A percentile compares a stretch with the other conserved stretches of the same genome.
phyloP scores from a whole-genome alignment of 2,888 invertebrate genomes.

The Dendrolimus pini region DNA sequence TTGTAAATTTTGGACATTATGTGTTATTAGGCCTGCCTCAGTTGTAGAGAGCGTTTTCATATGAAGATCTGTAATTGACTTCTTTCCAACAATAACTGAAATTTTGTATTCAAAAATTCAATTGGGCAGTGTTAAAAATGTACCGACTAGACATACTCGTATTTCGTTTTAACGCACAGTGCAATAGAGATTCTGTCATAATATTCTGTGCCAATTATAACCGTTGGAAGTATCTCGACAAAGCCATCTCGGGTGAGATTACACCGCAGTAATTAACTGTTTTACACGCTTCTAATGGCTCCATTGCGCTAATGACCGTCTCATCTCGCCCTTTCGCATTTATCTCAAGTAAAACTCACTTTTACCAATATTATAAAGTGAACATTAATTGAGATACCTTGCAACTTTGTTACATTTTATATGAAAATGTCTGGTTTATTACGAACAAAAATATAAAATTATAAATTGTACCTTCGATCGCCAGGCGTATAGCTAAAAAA shows the following conservation, averaged over 20 bases:
- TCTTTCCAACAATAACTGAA: no score
- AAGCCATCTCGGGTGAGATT: slow-evolving; percentile 42
- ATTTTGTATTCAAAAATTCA: neutral
- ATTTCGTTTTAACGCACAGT: slow-evolving; percentile 7
- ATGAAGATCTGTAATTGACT: no score
- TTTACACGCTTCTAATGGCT: slow-evolving; percentile 71
- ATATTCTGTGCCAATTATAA: slow-evolving; percentile 41
- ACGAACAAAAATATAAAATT: no score
- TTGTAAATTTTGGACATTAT: no score
- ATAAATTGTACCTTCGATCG: no score
- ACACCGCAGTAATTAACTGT: slow-evolving; percentile 60
- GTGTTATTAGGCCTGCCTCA: no score
- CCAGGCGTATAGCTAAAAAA: no score
- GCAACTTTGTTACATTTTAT: no score
- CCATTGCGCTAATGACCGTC: slow-evolving; percentile 66
- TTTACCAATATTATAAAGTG: slow-evolving; percentile 2
- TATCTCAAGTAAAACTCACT: slow-evolving; percentile 12
- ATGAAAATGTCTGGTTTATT: no score
- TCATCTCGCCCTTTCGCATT: slow-evolving; percentile 46
- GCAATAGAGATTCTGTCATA: slow-evolving; percentile 7
- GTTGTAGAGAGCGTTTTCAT: no score
- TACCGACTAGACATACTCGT: neutral
- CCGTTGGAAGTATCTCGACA: slow-evolving; percentile 32
- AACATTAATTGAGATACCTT: neutral
- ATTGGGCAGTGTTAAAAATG: neutral